Evolutionary conservation across 2,113 vertebrate genomes (phyloP).

Genomic region (Odontophorus gujanensis): DNA sequence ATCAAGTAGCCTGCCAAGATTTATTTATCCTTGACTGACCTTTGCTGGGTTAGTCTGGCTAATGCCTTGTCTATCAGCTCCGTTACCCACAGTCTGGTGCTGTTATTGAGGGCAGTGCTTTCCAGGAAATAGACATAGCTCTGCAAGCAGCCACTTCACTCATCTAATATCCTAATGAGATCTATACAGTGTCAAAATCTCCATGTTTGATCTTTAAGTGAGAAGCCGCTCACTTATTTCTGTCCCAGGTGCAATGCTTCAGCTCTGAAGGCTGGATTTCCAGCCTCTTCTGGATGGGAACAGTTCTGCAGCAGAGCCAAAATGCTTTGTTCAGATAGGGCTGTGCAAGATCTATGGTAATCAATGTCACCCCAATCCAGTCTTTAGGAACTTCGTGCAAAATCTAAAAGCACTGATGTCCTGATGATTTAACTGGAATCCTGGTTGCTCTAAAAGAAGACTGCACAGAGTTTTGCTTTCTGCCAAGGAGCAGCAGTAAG

Average conservation of each 20-base stretch:
- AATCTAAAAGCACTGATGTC: neutral
- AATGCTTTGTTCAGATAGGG: neutral
- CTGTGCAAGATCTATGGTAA: neutral
- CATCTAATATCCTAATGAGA: neutral
- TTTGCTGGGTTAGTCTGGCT: neutral
- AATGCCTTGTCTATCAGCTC: neutral
- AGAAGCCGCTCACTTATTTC: neutral
- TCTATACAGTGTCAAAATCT: neutral
- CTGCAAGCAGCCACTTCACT: neutral
- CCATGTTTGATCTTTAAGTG: neutral
- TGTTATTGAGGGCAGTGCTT: neutral
- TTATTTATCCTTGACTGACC: slow-evolving; percentile 7
- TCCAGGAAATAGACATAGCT: neutral
- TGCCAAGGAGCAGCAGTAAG: neutral
- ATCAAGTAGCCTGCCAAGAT: neutral
- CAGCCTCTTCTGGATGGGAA: neutral
- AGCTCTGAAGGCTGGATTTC: neutral
- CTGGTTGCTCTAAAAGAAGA: neutral
- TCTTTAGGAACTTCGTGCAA: neutral
- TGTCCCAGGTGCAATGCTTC: neutral
- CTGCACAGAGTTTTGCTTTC: neutral
- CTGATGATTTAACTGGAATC: neutral
- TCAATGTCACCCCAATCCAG: neutral
- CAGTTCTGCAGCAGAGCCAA: neutral
- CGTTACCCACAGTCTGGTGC: neutral